Evolutionary conservation across 2,888 invertebrate species (phyloP).

Genomic region (Teinopalpus imperialis): DNA sequence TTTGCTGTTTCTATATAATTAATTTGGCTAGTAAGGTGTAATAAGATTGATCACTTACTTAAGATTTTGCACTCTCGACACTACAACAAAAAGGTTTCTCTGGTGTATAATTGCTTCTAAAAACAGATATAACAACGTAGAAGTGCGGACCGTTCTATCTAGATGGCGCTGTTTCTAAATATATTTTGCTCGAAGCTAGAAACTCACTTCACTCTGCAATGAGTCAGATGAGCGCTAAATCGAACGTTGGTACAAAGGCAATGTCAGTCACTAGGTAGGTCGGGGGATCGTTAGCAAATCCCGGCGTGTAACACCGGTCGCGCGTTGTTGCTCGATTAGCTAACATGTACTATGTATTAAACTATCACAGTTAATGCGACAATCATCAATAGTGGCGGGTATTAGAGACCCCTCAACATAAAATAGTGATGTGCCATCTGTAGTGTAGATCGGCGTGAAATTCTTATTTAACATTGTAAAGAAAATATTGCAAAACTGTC

Average conservation of each 20-base stretch:
- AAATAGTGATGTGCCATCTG: slow-evolving; percentile 56
- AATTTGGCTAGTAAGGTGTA: too few species aligned
- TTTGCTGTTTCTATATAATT: too few species aligned
- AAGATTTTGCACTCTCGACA: too few species aligned
- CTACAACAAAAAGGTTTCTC: too few species aligned
- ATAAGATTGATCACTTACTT: too few species aligned
- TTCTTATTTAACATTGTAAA: slow-evolving; percentile 23
- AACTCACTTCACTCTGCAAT: slow-evolving; percentile 11
- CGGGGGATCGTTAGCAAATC: slow-evolving; percentile 9
- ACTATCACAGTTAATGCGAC: slow-evolving; percentile 11
- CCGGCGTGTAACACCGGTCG: slow-evolving; percentile 14
- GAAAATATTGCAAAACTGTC: slow-evolving; percentile 32
- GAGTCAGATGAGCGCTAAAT: slow-evolving; percentile 21
- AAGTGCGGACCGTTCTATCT: not conserved
- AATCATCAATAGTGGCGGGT: slow-evolving; percentile 9
- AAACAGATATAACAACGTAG: too few species aligned
- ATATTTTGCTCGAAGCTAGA: not conserved
- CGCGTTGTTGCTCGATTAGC: slow-evolving; percentile 13
- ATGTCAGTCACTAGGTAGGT: slow-evolving; percentile 25
- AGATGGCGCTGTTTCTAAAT: slow-evolving; percentile 19
- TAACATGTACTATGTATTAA: slow-evolving; percentile 23
- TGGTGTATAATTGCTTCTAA: too few species aligned
- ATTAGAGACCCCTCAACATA: slow-evolving; percentile 11
- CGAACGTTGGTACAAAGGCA: slow-evolving; percentile 18
- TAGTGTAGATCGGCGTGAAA: slow-evolving; percentile 31